These are phyloP conservation scores for Pachymerium ferrugineum DNA, from an alignment of 2,888 invertebrate genomes.

Conservation along the genomic window DNA sequence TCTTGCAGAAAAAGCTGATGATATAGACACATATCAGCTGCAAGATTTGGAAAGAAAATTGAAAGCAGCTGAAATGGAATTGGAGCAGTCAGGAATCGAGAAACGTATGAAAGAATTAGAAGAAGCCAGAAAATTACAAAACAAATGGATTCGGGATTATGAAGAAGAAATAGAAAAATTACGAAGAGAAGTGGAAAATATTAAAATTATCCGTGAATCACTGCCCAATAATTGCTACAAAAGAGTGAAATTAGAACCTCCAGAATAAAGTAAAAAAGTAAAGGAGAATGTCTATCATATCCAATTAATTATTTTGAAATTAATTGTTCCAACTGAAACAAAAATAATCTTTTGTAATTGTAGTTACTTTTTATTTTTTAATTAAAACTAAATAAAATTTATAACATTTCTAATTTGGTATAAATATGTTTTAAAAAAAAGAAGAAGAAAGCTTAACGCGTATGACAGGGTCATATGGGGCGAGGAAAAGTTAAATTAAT, in stretches of 20 bases:
- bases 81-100: conserved; percentile 67
- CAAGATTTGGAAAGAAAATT: conserved; percentile 59
- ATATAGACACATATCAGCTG: conserved; percentile 41
- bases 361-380: no score
- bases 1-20: conserved; percentile 47
- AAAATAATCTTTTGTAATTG: conserved; percentile 7
- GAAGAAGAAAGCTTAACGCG: no score
- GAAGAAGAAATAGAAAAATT: conserved; percentile 67
- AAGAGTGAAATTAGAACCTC: conserved; percentile 69
- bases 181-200: conserved; percentile 70
- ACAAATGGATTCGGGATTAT: conserved; percentile 70
- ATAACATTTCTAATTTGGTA: no score
- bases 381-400: no score
- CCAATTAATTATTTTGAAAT: neutral
- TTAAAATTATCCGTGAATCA: conserved; percentile 70
- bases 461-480: no score
- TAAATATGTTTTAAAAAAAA: no score
- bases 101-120: conserved; percentile 67
- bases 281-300: neutral
- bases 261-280: conserved; percentile 37
- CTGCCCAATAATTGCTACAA: conserved; percentile 75
- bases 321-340: conserved; percentile 17
- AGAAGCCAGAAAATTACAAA: conserved; percentile 61
- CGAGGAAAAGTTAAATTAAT: no score
- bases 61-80: conserved; percentile 62